These are phyloP conservation scores for Syngnathoides biaculeatus DNA, from an alignment of 2,113 vertebrate species.

Conservation along the genomic window DNA sequence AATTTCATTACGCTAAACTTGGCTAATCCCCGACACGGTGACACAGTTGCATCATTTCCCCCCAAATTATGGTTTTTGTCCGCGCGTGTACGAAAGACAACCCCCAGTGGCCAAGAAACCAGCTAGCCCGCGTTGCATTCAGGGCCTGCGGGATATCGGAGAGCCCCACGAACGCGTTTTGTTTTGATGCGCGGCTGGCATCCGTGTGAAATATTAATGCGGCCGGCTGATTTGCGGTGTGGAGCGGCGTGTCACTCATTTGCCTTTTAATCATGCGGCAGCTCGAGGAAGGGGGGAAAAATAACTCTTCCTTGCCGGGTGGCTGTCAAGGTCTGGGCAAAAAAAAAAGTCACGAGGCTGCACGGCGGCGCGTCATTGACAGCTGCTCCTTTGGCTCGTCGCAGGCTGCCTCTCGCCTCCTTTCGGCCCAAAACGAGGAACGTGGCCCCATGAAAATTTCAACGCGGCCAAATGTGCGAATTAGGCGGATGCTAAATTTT, in stretches of 20 bases:
- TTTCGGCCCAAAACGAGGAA: constrained; percentile 61
- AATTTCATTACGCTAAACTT: neutral
- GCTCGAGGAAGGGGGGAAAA: constrained; percentile 63
- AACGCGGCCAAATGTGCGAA: constrained; percentile 46
- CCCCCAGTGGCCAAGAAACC: neutral
- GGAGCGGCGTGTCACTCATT: constrained; percentile 76
- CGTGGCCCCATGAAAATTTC: constrained; percentile 66
- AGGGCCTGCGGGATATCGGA: neutral
- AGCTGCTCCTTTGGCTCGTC: constrained; percentile 70
- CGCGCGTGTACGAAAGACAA: neutral
- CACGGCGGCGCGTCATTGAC: constrained; percentile 69
- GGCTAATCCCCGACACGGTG: neutral
- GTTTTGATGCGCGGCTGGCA: constrained; percentile 80
- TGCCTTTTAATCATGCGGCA: constrained; percentile 78
- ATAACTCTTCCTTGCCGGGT: constrained; percentile 65
- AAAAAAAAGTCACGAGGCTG: constrained; percentile 77
- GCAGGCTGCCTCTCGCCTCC: constrained; percentile 52
- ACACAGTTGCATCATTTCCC: neutral
- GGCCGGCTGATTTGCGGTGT: constrained; percentile 77
- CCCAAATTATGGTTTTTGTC: neutral
- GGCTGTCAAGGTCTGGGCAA: constrained; percentile 76
- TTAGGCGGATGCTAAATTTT: constrained; percentile 35
- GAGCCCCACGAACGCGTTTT: constrained; percentile 67
- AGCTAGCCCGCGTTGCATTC: neutral
- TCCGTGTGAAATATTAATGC: constrained; percentile 80